phyloP scores from a whole-genome alignment of 2,888 invertebrate species.

The Chesias legatella region DNA sequence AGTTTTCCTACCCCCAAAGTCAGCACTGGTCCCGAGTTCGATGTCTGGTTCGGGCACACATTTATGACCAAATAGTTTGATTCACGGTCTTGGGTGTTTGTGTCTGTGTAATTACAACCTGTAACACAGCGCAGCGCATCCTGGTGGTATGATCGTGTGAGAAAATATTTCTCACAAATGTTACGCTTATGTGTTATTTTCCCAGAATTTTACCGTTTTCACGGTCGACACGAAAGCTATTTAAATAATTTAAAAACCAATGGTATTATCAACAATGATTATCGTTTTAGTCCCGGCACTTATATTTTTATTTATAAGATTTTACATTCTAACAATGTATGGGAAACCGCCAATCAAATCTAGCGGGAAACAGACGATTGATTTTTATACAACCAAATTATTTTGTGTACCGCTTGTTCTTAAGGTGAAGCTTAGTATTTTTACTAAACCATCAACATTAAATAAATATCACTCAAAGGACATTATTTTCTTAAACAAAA shows the following conservation, averaged over 20 bases:
- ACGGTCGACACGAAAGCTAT: conserved; percentile 26
- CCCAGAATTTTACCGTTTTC: conserved; percentile 15
- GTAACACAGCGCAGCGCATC: too few species aligned
- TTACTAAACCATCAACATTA: not conserved
- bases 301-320: conserved; percentile 43
- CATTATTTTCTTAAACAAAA: too few species aligned
- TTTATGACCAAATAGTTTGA: too few species aligned
- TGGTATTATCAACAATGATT: conserved; percentile 58
- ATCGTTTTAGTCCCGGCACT: conserved; percentile 56
- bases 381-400: conserved; percentile 63
- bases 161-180: conserved; percentile 8
- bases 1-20: too few species aligned
- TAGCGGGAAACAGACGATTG: conserved; percentile 61
- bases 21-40: too few species aligned
- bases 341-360: conserved; percentile 59
- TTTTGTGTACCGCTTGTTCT: conserved; percentile 51
- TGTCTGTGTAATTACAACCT: too few species aligned
- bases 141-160: too few species aligned
- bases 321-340: conserved; percentile 49
- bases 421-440: conserved; percentile 41
- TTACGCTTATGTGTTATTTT: conserved; percentile 12
- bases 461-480: not conserved
- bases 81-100: too few species aligned
- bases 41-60: too few species aligned
- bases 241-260: conserved; percentile 31